Conservation (phyloP, 2,797 vertebrate genomes). For the Sarcoramphus papa region DNA sequence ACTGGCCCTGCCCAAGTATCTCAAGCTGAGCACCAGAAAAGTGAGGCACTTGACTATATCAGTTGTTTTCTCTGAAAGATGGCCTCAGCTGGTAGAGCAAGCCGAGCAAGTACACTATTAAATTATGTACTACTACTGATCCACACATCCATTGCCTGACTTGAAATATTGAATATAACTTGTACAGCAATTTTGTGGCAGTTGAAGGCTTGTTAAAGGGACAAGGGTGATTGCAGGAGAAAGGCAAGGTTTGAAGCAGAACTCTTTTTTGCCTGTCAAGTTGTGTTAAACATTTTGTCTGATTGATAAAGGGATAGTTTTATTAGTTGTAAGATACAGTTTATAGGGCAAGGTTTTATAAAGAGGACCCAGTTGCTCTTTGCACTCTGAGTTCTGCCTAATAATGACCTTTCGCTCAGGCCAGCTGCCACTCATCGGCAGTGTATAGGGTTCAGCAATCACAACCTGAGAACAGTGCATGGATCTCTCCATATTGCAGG, state of each 20-base stretch:
- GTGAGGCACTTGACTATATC: not conserved
- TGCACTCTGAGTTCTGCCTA: not conserved
- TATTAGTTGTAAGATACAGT: not conserved
- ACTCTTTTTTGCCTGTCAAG: not conserved
- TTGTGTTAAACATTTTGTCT: not conserved
- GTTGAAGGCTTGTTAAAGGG: not conserved
- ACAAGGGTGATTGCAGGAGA: not conserved
- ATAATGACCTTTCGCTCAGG: not conserved
- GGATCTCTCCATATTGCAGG: not conserved
- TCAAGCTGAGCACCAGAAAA: not conserved
- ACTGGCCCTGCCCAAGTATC: not conserved
- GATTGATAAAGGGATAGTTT: not conserved
- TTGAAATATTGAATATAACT: not conserved
- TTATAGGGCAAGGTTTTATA: not conserved
- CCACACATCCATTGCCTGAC: not conserved
- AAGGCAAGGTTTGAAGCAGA: not conserved
- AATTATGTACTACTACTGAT: not conserved
- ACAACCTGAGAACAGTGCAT: not conserved
- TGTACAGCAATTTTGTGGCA: not conserved
- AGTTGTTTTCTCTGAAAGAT: not conserved
- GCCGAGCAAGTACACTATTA: not conserved
- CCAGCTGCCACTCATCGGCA: not conserved
- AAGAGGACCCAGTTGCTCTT: not conserved
- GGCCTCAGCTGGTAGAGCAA: not conserved
- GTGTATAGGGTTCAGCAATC: not conserved